Percentiles rank a stretch among this genome's conserved stretches.
Evolutionary conservation across 2,888 invertebrate genomes (phyloP).

Genomic region (Papilio protenor): DNA sequence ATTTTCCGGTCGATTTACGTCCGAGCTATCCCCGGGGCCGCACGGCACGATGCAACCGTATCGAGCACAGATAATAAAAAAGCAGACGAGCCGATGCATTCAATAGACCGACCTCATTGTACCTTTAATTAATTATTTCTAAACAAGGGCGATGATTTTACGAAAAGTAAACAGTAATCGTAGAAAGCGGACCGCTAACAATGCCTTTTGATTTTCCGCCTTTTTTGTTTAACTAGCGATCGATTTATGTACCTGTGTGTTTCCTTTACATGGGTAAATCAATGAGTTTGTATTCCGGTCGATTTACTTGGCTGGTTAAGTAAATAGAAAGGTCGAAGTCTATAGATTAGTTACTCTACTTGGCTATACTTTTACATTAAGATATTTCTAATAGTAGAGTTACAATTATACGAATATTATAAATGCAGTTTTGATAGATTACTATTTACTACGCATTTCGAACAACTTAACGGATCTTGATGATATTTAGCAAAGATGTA

Average conservation of each 20-base stretch:
- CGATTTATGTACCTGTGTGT: conserved; percentile 51
- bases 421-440: too few relatives aligned
- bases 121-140: conserved; percentile 80
- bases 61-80: conserved; percentile 66
- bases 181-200: conserved; percentile 75
- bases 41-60: conserved; percentile 62
- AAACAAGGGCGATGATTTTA: conserved; percentile 82
- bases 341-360: not conserved
- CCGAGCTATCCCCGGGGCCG: conserved; percentile 69
- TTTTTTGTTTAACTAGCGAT: conserved; percentile 59
- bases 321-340: conserved; percentile 2
- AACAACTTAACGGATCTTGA: too few relatives aligned
- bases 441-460: too few relatives aligned
- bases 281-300: conserved; percentile 36
- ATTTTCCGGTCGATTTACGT: conserved; percentile 82
- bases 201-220: conserved; percentile 69
- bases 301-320: not conserved
- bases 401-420: too few relatives aligned
- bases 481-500: too few relatives aligned
- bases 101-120: conserved; percentile 68
- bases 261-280: conserved; percentile 43
- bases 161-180: conserved; percentile 79
- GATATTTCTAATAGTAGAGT: not conserved
- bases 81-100: conserved; percentile 60
- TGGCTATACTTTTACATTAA: not conserved